Evolutionary conservation across 2,797 vertebrate species (phyloP), one percentile per base, ranked within the genome.

Genomic region (Rhincodon typus): DNA sequence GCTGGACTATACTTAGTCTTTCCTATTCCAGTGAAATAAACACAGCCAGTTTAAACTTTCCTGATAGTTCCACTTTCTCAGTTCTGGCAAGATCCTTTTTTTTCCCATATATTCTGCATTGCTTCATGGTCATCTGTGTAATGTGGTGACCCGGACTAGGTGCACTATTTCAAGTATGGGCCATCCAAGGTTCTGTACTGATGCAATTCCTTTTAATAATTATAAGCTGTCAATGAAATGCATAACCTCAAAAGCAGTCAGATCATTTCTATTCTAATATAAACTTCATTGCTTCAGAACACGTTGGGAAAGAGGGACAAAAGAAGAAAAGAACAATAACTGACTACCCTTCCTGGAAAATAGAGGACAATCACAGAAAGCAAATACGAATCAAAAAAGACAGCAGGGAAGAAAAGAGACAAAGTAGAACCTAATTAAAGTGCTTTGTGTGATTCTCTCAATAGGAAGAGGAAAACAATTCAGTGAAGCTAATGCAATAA

Each of bases 361-460:
- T 72, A 34, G 72, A 72, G 77, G 94, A 57, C 27, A 95, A 95
- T 95, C 94, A 95, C 94, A 95, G 42, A 50, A 69, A 57, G 70
- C 94, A 77, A 95, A 95, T 95, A 53, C 70, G 15, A 95, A 95
- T 95, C 94, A 95, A 95, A 95, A 95, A 74, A 95, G 94, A 74
- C 94, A 95, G 70, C 94, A 77, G 94, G 94, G 94, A 95, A 77
- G 94, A 94, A 70, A 94, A 70, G 67, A 53, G 30, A 70, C 70
- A n/a, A 72, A 95, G 72, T 77, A 50, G 94, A 95, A 95, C 50
- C 69, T 95, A 95, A 95, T 95, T 95, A 95, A 93, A 53, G 42
- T 53, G 70, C 94, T 95, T 74, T 95, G 94, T 95, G 70, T 50
- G 69, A 53, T 95, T 34, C 94, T 95, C 42, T 95, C 94, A 77